phyloP scores from a whole-genome alignment of 1,140 invertebrate genomes.

The Pygmarrhopalites habei region DNA sequence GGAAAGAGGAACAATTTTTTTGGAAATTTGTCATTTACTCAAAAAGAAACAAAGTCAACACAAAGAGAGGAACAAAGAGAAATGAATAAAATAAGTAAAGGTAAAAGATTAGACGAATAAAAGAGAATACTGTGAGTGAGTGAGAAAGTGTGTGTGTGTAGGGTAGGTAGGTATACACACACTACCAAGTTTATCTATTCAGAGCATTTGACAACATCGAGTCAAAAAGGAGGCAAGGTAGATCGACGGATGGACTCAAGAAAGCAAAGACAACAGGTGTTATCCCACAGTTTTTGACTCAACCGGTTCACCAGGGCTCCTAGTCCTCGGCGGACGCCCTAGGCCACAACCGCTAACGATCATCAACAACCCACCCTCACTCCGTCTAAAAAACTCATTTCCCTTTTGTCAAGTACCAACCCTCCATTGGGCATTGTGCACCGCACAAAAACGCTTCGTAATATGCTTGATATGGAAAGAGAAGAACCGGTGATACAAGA shows the following conservation, averaged over 20 bases:
- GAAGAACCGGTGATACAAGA: slow-evolving; percentile 30
- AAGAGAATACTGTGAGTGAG: too few relatives aligned
- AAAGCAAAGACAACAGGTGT: slow-evolving; percentile 38
- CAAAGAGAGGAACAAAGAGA: too few relatives aligned
- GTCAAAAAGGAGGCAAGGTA: not conserved
- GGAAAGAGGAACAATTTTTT: too few relatives aligned
- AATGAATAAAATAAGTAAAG: too few relatives aligned
- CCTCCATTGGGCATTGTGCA: slow-evolving; percentile 33
- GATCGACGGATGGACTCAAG: not conserved
- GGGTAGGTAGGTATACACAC: too few relatives aligned
- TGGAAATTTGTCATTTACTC: too few relatives aligned
- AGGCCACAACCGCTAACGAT: slow-evolving; percentile 39
- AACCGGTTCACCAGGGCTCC: slow-evolving; percentile 36
- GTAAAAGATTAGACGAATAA: too few relatives aligned
- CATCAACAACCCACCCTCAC: slow-evolving; percentile 39
- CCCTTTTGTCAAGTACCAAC: slow-evolving; percentile 39
- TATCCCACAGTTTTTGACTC: slow-evolving; percentile 33
- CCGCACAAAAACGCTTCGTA: slow-evolving; percentile 26
- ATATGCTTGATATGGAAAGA: slow-evolving; percentile 18
- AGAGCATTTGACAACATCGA: slow-evolving; percentile 24
- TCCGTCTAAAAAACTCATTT: slow-evolving; percentile 38
- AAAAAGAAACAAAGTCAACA: too few relatives aligned
- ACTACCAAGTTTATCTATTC: not conserved
- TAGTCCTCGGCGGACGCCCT: slow-evolving; percentile 20
- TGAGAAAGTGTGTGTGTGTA: too few relatives aligned